Conservation (phyloP, 1,140 invertebrate species). For the Solenopsis invicta region DNA sequence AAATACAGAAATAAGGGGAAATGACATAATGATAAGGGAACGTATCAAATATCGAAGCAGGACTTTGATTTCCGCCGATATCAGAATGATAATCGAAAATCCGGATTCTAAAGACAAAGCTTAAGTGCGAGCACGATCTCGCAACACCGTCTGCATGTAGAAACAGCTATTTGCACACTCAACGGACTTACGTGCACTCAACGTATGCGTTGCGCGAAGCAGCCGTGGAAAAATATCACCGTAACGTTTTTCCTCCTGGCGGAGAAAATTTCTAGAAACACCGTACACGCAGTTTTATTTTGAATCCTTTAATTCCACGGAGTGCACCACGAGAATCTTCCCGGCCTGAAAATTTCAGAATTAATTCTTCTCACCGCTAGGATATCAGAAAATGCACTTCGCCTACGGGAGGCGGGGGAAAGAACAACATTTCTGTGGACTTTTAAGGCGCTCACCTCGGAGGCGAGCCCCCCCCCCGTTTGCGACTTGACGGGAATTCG, state of each 20-base stretch:
- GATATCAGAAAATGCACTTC: constrained; percentile 20
- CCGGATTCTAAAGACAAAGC: constrained; percentile 34
- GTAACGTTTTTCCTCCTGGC: constrained; percentile 20
- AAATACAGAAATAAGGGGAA: neutral
- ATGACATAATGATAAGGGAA: neutral
- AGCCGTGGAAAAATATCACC: constrained; percentile 19
- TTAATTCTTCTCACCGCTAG: constrained; percentile 26
- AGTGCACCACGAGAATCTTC: neutral
- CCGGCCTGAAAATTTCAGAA: constrained; percentile 12
- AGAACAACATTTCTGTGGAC: neutral
- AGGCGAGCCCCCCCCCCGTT: too few species aligned
- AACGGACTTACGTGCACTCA: constrained; percentile 15
- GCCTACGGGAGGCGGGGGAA: neutral
- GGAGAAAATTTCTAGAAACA: constrained; percentile 7
- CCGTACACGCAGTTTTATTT: constrained; percentile 15
- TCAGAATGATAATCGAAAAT: neutral
- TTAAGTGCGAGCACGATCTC: constrained; percentile 19
- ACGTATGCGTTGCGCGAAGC: constrained; percentile 16
- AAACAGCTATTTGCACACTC: constrained; percentile 39
- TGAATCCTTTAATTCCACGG: constrained; percentile 38
- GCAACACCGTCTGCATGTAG: constrained; percentile 23
- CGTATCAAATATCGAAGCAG: neutral
- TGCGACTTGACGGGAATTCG: neutral
- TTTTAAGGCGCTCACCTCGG: constrained; percentile 7
- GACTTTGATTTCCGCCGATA: constrained; percentile 21